These are phyloP conservation scores for Tyrannus savana DNA, from an alignment of 2,113 vertebrate species.

Conservation along the genomic window DNA sequence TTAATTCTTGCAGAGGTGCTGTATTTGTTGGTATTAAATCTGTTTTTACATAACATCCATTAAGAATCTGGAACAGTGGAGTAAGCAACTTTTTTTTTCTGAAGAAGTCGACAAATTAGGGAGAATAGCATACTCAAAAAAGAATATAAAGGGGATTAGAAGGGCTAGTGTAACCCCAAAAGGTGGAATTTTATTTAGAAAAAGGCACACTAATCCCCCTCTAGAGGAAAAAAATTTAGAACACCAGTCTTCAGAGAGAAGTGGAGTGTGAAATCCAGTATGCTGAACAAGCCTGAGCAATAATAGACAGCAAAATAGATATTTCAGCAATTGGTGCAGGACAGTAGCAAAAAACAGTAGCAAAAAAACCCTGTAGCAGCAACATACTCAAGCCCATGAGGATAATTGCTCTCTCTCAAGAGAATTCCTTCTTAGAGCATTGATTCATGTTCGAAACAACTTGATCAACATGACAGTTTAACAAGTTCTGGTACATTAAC, in stretches of 20 bases:
- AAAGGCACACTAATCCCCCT: neutral
- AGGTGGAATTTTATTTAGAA: neutral
- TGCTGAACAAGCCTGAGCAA: constrained; percentile 20
- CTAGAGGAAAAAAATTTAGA: constrained; percentile 2
- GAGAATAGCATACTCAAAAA: neutral
- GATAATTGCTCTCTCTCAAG: neutral
- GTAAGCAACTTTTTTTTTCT: neutral
- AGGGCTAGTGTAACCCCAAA: neutral
- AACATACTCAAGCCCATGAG: neutral
- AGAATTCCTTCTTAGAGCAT: neutral
- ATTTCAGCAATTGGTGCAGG: neutral
- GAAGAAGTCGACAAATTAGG: neutral
- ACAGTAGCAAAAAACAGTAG: neutral
- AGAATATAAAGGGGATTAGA: neutral
- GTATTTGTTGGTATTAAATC: neutral
- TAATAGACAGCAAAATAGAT: neutral
- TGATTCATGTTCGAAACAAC: neutral
- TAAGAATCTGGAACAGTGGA: neutral
- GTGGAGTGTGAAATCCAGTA: constrained; percentile 22
- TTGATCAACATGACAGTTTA: neutral
- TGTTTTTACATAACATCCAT: neutral
- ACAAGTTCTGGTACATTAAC: neutral
- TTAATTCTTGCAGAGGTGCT: neutral
- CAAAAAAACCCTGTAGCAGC: neutral
- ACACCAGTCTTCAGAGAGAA: constrained; percentile 3